These are phyloP conservation scores for Eulemur albifrons DNA, from an alignment of 2,797 vertebrate genomes.

Conservation along the genomic window DNA sequence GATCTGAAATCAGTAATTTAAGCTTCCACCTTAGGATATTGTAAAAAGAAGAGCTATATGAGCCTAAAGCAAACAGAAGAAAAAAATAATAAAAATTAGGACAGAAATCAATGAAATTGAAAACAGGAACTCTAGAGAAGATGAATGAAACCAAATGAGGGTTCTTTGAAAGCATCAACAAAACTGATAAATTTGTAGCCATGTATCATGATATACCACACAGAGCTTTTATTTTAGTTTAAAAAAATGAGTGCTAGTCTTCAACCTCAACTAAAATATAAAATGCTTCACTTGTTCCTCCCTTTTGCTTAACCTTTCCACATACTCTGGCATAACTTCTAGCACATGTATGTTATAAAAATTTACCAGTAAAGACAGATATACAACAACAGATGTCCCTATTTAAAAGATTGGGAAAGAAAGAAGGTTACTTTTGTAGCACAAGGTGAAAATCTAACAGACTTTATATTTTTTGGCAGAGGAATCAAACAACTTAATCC, in stretches of 20 bases:
- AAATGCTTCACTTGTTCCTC: not conserved
- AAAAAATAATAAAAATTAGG: not conserved
- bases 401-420: not conserved
- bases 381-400: not conserved
- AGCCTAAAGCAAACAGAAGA: not conserved
- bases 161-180: not conserved
- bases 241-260: not conserved
- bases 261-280: not conserved
- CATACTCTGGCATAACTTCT: not conserved
- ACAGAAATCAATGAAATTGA: not conserved
- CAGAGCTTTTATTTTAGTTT: not conserved
- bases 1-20: not conserved
- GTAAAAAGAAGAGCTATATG: not conserved
- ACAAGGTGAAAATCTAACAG: not conserved
- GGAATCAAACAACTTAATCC: not conserved
- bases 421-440: slow-evolving; percentile 1
- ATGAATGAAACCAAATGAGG: not conserved
- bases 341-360: not conserved
- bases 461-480: not conserved
- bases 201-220: not conserved
- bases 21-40: not conserved
- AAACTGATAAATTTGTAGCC: not conserved
- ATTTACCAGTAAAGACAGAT: not conserved
- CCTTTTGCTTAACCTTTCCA: not conserved
- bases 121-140: not conserved